Percentiles rank a stretch among this genome's conserved stretches.
These are phyloP conservation scores for Cyphomyrus plagiostoma DNA, from an alignment of 2,113 vertebrate species.

Conservation along the genomic window DNA sequence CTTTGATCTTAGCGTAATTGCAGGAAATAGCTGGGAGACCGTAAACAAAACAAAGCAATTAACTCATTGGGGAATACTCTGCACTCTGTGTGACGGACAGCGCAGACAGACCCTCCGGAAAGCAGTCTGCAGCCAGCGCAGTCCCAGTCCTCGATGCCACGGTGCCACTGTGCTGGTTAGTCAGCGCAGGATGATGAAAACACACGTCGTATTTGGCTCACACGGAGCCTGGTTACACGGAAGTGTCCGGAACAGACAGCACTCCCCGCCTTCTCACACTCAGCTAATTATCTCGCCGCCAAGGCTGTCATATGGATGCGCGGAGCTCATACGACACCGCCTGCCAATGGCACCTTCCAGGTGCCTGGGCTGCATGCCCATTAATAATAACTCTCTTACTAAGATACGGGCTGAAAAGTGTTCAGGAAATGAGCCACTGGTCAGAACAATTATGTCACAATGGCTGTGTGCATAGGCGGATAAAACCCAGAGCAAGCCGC, in stretches of 20 bases:
- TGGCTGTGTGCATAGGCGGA: not conserved
- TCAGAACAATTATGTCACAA: not conserved
- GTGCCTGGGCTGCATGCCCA: not conserved
- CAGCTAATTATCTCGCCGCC: not conserved
- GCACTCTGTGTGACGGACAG: not conserved
- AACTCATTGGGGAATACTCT: not conserved
- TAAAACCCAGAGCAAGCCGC: not conserved
- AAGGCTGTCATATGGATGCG: not conserved
- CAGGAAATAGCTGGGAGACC: slow-evolving; percentile 18
- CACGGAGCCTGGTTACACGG: not conserved
- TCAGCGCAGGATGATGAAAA: not conserved
- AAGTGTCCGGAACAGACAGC: not conserved
- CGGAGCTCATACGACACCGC: not conserved
- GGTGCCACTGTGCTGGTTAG: not conserved
- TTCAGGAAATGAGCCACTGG: not conserved
- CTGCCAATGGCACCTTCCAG: not conserved
- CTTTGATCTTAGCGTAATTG: slow-evolving; percentile 29
- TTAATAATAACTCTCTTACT: not conserved
- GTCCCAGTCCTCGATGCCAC: not conserved
- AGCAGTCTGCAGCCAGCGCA: not conserved
- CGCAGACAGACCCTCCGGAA: not conserved
- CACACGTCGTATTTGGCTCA: not conserved
- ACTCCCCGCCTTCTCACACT: not conserved
- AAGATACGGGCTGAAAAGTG: not conserved
- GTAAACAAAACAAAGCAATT: slow-evolving; percentile 22